These are phyloP conservation scores for Leucophenga maculata DNA, from an alignment of 2,888 invertebrate genomes.

Conservation along the genomic window DNA sequence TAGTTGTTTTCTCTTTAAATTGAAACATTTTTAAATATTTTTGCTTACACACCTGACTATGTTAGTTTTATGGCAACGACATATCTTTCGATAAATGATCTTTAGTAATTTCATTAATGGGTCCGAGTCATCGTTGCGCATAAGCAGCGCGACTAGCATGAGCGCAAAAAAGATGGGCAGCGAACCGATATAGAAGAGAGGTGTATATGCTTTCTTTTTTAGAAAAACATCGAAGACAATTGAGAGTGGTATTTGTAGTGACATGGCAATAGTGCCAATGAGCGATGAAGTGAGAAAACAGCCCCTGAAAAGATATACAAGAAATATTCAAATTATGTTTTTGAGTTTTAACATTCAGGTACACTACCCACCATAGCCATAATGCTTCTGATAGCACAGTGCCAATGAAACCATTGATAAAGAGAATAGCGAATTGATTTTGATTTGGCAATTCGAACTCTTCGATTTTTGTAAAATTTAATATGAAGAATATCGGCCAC, in stretches of 20 bases:
- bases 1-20: too few species aligned
- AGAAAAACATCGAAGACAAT: slow-evolving; percentile 87
- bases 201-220: slow-evolving; percentile 79
- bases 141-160: slow-evolving; percentile 77
- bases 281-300: slow-evolving; percentile 93
- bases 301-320: slow-evolving; percentile 78
- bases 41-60: slow-evolving; percentile 63
- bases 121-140: slow-evolving; percentile 88
- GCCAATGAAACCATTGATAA: slow-evolving; percentile 90
- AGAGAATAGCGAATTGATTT: slow-evolving; percentile 84
- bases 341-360: neutral
- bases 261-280: slow-evolving; percentile 89
- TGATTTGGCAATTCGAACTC: slow-evolving; percentile 88
- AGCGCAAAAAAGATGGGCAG: slow-evolving; percentile 80
- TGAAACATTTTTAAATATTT: neutral
- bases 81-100: slow-evolving; percentile 68
- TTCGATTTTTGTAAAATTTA: slow-evolving; percentile 88
- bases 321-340: neutral
- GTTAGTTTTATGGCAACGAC: slow-evolving; percentile 66
- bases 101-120: slow-evolving; percentile 77
- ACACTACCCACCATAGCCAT: slow-evolving; percentile 88
- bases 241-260: slow-evolving; percentile 90
- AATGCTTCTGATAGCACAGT: slow-evolving; percentile 92
- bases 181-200: slow-evolving; percentile 84
- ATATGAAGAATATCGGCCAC: slow-evolving; percentile 91